Evolutionary conservation across 30 jellyfish, hydroid and myxozoan species (phyloP), one percentile per base, ranked within the genome.

Genomic region (Aurelia sp.): DNA sequence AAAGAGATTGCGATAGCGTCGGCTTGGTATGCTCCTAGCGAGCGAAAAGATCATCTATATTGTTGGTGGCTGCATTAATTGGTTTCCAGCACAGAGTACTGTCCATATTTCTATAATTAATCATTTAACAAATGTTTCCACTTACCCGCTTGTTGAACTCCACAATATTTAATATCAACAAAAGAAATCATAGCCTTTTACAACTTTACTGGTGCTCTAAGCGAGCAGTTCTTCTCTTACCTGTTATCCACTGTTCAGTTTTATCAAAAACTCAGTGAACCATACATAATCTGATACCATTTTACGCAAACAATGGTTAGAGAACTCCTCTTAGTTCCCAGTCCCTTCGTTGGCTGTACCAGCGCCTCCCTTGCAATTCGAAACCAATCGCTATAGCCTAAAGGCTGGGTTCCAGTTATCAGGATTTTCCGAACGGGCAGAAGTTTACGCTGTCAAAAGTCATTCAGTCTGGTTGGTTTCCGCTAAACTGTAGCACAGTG

Each of bases 201-300:
- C 85, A 72, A 15, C 48, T 69, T 72, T 68, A 18, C 93, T 84
- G 93, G 93, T 84, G 76, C 72, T 52, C 73, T 50, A 8, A 78
- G 60, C 63, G 61, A 60, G 44, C 63, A 21, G 31, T 13, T 48
- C 35, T 21, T 64, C 5, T 21, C 11, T 35, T 73, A 84, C 93
- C 93, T 84, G 93, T 72, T 53, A 67, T 84, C 93, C 64, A 76
- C 93, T 84, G 93, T 84, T 84, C 93, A 84, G 52, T 84, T 84
- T 84, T 77, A 69, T 40, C 5, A 44, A 73, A 73, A 33, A 72
- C 27, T 67, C 92, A 51, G 61, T 84, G 84, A 84, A 72, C 93
- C 93, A 18, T 83, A 40, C 33, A 18, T 62, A 40, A 19, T 78
- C 62, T n/a, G 61, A 27, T 33, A 35, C 27, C 57, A 35, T 8